A percentile compares a stretch with the other conserved stretches of the same genome.
phyloP scores from a whole-genome alignment of 1,140 invertebrate genomes.

The Pseudomyrmex flavicornis region DNA sequence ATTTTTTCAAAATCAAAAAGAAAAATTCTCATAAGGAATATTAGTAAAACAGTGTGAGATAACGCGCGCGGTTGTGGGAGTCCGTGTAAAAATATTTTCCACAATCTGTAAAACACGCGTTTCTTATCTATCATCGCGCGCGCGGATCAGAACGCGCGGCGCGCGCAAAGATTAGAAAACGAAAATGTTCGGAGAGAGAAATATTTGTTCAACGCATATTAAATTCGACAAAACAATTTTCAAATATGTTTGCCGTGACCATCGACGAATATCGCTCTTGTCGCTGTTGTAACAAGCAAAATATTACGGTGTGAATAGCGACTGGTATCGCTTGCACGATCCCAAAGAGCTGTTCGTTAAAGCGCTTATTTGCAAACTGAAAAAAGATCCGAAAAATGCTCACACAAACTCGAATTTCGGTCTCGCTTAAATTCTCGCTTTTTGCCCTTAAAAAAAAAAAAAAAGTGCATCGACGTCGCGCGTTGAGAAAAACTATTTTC shows the following conservation, averaged over 20 bases:
- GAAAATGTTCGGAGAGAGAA: slow-evolving; percentile 20
- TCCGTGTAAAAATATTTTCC: slow-evolving; percentile 41
- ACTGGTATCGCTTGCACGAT: slow-evolving; percentile 28
- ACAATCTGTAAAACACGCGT: neutral
- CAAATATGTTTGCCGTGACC: slow-evolving; percentile 43
- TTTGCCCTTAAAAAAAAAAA: neutral
- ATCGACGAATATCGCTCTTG: neutral
- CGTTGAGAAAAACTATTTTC: neutral
- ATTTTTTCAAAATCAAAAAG: no score
- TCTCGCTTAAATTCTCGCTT: neutral
- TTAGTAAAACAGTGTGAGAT: no score
- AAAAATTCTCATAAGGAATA: no score
- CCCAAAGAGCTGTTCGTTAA: neutral
- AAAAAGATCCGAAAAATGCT: neutral
- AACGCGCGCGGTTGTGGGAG: no score
- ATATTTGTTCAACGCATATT: slow-evolving; percentile 55
- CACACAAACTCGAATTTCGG: neutral
- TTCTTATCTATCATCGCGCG: no score
- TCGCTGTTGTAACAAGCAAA: slow-evolving; percentile 19
- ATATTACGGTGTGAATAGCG: slow-evolving; percentile 39
- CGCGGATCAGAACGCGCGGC: neutral
- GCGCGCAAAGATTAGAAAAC: slow-evolving; percentile 7
- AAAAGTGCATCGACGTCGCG: neutral
- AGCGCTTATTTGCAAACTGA: neutral
- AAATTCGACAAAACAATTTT: slow-evolving; percentile 52